Evolutionary conservation across 2,113 vertebrate species (phyloP).

Genomic region (Gallinago paraguaiae): DNA sequence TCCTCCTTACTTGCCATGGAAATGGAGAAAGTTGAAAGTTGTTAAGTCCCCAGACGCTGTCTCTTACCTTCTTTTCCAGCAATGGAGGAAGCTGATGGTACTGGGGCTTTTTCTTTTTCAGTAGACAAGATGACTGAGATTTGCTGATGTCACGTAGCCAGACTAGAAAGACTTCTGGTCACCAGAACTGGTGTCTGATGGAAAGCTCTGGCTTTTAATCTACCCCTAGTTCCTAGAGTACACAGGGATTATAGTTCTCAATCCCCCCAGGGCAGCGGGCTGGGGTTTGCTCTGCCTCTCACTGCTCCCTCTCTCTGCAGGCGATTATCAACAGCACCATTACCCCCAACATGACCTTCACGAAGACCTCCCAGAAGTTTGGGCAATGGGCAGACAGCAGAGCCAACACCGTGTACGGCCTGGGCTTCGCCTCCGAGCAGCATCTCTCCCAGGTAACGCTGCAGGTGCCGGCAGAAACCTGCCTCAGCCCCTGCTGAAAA

Average conservation of each 20-base stretch:
- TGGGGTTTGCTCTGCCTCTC: background rate
- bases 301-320: conserved; percentile 56
- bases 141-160: fast-evolving
- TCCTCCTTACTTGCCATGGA: background rate
- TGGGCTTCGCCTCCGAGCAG: conserved; percentile 94
- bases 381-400: conserved; percentile 98
- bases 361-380: conserved; percentile 97
- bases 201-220: background rate
- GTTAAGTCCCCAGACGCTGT: background rate
- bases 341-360: conserved; percentile 97
- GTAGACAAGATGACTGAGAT: background rate
- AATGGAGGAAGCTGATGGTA: background rate
- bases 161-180: background rate
- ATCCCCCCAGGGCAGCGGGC: background rate
- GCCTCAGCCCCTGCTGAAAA: background rate
- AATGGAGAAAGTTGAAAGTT: background rate
- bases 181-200: background rate
- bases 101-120: background rate
- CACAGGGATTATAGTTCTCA: background rate
- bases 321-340: conserved; percentile 97
- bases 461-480: background rate
- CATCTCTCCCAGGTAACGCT: conserved; percentile 89
- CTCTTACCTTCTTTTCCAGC: background rate
- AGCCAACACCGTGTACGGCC: conserved; percentile 93
- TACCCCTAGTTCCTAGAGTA: background rate